Evolutionary conservation across 2,113 vertebrate genomes (phyloP).

Genomic region (Thunnus thynnus): DNA sequence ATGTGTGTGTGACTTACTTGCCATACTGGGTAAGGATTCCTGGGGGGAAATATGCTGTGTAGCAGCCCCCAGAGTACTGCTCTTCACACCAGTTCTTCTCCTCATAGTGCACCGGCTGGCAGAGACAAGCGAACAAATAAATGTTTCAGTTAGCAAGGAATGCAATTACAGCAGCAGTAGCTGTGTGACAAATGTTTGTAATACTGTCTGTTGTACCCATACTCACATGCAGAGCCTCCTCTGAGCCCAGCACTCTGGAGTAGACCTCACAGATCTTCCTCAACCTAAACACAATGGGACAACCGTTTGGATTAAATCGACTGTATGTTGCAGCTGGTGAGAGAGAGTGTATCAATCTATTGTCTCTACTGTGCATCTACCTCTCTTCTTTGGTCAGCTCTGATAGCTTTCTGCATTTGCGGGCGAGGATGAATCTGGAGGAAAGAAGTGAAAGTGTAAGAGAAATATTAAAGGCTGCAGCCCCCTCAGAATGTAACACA

Average conservation of each 20-base stretch:
- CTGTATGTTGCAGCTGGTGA: neutral
- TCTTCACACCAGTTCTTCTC: constrained; percentile 99
- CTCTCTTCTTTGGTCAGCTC: constrained; percentile 93
- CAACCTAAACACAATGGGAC: constrained; percentile 82
- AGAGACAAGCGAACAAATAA: constrained; percentile 5
- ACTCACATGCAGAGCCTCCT: constrained; percentile 95
- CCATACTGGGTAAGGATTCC: constrained; percentile 96
- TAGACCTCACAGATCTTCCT: constrained; percentile 94
- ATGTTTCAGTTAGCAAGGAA: neutral
- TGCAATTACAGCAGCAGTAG: no score
- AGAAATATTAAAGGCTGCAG: neutral
- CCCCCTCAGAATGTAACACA: no score
- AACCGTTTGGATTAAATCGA: neutral
- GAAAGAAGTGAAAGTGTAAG: constrained; percentile 30
- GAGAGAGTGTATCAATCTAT: neutral
- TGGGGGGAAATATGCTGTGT: constrained; percentile 95
- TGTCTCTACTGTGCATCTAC: constrained; percentile 69
- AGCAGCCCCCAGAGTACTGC: constrained; percentile 97
- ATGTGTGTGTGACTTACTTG: constrained; percentile 81
- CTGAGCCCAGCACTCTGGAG: constrained; percentile 89
- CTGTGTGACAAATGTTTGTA: neutral
- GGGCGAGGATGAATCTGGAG: constrained; percentile 93
- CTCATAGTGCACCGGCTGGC: constrained; percentile 95
- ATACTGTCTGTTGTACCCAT: neutral
- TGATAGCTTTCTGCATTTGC: constrained; percentile 90